A percentile compares a stretch with the other conserved stretches of the same genome.
Evolutionary conservation across 2,888 invertebrate genomes (phyloP).

Genomic region (Papilio protenor): DNA sequence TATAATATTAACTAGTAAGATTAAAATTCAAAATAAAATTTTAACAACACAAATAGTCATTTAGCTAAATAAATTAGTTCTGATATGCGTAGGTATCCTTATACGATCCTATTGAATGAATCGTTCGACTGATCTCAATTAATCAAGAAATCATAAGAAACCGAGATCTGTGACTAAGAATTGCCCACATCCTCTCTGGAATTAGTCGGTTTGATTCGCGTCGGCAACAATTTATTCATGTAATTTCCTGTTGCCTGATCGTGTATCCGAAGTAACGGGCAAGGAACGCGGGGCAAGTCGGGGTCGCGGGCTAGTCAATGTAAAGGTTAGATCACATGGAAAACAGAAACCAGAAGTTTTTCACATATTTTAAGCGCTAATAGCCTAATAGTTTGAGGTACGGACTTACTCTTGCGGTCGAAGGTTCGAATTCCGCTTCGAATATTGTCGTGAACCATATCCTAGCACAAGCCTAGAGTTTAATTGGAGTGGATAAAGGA

Average conservation of each 20-base stretch:
- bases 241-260: slow-evolving; percentile 45
- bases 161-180: slow-evolving; percentile 29
- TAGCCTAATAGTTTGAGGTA: too few species aligned
- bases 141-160: slow-evolving; percentile 25
- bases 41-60: background rate
- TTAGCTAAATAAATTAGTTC: too few species aligned
- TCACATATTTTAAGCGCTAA: too few species aligned
- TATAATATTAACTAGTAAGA: too few species aligned
- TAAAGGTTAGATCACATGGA: slow-evolving; percentile 29
- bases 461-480: too few species aligned
- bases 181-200: slow-evolving; percentile 37
- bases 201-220: slow-evolving; percentile 42
- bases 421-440: too few species aligned
- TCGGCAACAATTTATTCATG: slow-evolving; percentile 45
- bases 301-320: slow-evolving; percentile 39
- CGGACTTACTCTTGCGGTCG: too few species aligned
- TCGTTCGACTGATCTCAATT: slow-evolving; percentile 9
- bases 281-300: slow-evolving; percentile 28
- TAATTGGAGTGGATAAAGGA: too few species aligned
- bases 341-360: background rate
- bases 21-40: too few species aligned
- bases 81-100: too few species aligned
- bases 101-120: background rate
- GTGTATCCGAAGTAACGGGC: slow-evolving; percentile 35
- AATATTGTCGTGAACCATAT: too few species aligned